These are phyloP conservation scores for Euphydryas editha DNA, from an alignment of 2,888 invertebrate species.

Conservation along the genomic window DNA sequence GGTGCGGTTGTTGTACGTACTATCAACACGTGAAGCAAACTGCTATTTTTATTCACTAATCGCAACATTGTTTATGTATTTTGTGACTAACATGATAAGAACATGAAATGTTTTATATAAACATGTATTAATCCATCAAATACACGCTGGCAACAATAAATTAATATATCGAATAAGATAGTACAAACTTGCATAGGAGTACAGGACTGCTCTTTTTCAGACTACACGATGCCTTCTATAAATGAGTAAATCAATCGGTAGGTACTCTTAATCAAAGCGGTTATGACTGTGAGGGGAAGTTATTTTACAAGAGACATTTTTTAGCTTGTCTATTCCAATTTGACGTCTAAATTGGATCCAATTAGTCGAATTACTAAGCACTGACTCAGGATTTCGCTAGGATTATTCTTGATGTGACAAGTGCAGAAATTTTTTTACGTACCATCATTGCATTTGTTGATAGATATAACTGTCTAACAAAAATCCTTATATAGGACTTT, in stretches of 20 bases:
- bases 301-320: constrained; percentile 40
- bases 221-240: constrained; percentile 20
- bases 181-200: neutral
- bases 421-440: neutral
- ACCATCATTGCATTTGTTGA: neutral
- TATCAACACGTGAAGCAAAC: constrained; percentile 43
- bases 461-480: neutral
- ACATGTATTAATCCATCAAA: neutral
- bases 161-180: neutral
- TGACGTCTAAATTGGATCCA: constrained; percentile 53
- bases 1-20: constrained; percentile 51
- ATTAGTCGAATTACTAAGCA: constrained; percentile 54
- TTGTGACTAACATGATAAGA: constrained; percentile 1
- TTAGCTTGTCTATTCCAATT: constrained; percentile 47
- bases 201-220: constrained; percentile 21
- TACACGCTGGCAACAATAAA: neutral
- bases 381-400: constrained; percentile 23
- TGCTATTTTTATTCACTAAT: constrained; percentile 45
- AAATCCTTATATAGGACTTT: neutral
- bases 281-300: constrained; percentile 38
- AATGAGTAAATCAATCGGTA: constrained; percentile 32
- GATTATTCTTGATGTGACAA: constrained; percentile 25
- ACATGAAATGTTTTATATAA: neutral
- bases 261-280: constrained; percentile 38
- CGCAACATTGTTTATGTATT: constrained; percentile 32